Evolutionary conservation across 2,113 vertebrate species (phyloP).

Genomic region (Cochlearius cochlearius): DNA sequence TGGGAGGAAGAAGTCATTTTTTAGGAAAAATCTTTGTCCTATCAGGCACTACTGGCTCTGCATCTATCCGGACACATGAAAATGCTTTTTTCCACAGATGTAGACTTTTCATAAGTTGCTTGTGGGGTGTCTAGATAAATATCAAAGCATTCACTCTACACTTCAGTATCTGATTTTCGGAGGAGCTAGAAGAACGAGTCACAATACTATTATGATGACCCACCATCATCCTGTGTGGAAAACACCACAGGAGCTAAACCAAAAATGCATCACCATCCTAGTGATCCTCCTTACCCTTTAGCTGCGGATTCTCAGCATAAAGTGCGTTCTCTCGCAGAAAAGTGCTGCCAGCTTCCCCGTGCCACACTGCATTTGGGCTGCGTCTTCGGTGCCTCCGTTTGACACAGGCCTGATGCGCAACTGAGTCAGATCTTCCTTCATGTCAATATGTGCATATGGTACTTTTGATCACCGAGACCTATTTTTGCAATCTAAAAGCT

Average conservation of each 20-base stretch:
- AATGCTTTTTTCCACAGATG: not conserved
- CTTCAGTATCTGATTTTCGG: not conserved
- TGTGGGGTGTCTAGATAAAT: not conserved
- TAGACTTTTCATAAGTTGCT: not conserved
- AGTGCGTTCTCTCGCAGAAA: not conserved
- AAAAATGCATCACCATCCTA: not conserved
- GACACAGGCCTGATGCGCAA: not conserved
- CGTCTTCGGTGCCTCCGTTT: not conserved
- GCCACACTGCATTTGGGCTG: not conserved
- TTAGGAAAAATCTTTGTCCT: not conserved
- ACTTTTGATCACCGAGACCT: not conserved
- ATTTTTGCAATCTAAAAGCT: not conserved
- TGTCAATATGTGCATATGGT: not conserved
- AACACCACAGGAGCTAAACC: not conserved
- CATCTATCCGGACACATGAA: not conserved
- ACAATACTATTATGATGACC: not conserved
- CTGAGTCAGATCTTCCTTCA: not conserved
- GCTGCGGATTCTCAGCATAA: constrained; percentile 22
- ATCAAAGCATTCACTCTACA: not conserved
- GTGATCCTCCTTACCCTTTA: not conserved
- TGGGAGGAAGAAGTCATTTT: not conserved
- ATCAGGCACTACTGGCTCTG: not conserved
- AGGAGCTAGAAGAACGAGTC: not conserved
- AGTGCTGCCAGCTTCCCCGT: not conserved
- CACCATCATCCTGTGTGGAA: not conserved